These are phyloP conservation scores for Drosophila nebulosa DNA, from an alignment of 1,140 invertebrate genomes.

Conservation along the genomic window DNA sequence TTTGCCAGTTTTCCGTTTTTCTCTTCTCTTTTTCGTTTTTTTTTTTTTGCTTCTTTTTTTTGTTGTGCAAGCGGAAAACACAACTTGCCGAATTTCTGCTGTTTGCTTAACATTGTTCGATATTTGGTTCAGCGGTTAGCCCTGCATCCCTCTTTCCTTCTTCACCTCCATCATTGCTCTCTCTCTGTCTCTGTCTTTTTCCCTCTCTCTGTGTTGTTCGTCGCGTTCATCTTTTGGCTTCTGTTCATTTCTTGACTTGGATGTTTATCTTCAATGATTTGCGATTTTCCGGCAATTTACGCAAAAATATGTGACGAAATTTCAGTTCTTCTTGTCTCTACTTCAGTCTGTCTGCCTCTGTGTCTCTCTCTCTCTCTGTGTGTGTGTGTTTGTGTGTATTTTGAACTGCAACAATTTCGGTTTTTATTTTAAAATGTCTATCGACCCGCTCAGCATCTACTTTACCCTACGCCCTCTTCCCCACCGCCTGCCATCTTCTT, in stretches of 20 bases:
- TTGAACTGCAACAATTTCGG: conserved; percentile 67
- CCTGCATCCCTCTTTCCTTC: background rate
- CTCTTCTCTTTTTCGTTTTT: conserved; percentile 17
- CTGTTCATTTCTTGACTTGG: conserved; percentile 76
- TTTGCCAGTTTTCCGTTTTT: conserved; percentile 31
- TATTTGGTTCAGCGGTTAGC: conserved; percentile 61
- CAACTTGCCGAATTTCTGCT: conserved; percentile 59
- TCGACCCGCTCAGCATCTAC: conserved; percentile 8
- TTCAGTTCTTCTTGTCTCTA: conserved; percentile 25
- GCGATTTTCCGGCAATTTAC: conserved; percentile 79
- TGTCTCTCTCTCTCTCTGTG: background rate
- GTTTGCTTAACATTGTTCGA: conserved; percentile 77
- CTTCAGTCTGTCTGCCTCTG: background rate
- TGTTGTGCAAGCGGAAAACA: conserved; percentile 50
- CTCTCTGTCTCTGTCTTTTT: background rate
- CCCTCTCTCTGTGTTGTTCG: background rate
- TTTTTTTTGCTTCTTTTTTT: conserved; percentile 25
- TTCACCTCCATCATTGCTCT: background rate
- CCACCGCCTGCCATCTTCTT: too few relatives aligned
- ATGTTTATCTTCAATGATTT: conserved; percentile 79
- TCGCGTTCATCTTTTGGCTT: conserved; percentile 30
- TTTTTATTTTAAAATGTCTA: conserved; percentile 69
- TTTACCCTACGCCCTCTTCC: background rate
- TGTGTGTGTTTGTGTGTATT: conserved; percentile 25
- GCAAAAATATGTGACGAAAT: conserved; percentile 79